Evolutionary conservation across 2,888 invertebrate species (phyloP), one percentile per base, ranked within the genome.

Genomic region (Eupithecia insigniata): DNA sequence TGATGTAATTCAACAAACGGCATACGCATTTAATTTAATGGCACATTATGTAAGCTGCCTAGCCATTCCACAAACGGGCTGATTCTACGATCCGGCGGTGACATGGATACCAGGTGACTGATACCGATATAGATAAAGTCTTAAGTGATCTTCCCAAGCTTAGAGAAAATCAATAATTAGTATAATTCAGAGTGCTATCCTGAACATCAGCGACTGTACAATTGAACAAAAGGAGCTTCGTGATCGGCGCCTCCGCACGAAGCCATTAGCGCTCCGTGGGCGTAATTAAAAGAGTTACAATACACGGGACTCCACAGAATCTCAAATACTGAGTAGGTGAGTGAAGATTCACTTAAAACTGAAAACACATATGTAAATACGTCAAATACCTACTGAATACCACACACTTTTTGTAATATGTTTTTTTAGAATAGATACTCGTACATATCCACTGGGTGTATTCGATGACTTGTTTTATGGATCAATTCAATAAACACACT

Each of bases 211-310:
- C 51, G 75, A 89, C 83, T 89, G 89, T 90, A 90, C 91, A 84
- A 84, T 84, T 84, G 84, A 85, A 87, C 88, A 90, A 88, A 85
- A 89, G 89, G 84, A 82, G 85, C 82, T 79, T 87, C 87, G 88
- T 85, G 88, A 90, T 87, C 87, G 80, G 85, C 84, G 85, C 87
- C 79, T 80, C 84, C 87, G 85, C 91, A 90, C 90, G 90, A 88
- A 79, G 85, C 91, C 92, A 92, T 92, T 92, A 92, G 89, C 88
- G 84, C 83, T 80, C 84, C 88, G 92, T 92, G 90, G 92, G 90
- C 90, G 93, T 93, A 93, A 93, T 93, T 93, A 93, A 92, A 91
- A 93, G 90, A 92, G 88, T 87, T 90, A 92, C 92, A 92, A 91
- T 89, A 89, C 91, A 86, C 81, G 84, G 86, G 85, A 69, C 86